These are phyloP conservation scores for Denticeps clupeoides DNA, from an alignment of 2,797 vertebrate species.

Conservation along the genomic window DNA sequence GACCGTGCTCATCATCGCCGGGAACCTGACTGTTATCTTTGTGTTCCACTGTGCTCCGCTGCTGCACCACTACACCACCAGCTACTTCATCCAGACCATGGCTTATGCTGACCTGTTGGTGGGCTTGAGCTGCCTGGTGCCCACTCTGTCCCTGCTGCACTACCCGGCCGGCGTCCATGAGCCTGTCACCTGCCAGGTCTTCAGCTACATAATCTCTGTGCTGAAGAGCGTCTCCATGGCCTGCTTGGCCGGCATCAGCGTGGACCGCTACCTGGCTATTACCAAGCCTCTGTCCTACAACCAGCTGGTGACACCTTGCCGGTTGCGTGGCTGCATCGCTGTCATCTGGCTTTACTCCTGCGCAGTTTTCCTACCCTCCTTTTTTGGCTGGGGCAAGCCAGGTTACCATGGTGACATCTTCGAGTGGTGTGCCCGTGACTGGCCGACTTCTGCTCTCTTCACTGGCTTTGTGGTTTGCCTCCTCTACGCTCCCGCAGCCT, in stretches of 20 bases:
- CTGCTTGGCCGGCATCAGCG: constrained; percentile 91
- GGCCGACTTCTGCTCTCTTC: constrained; percentile 93
- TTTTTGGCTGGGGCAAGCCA: constrained; percentile 97
- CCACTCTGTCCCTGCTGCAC: constrained; percentile 88
- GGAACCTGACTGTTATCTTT: constrained; percentile 93
- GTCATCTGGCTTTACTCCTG: constrained; percentile 95
- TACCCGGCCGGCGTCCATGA: constrained; percentile 86
- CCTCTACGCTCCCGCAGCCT: constrained; percentile 90
- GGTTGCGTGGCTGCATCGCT: constrained; percentile 84
- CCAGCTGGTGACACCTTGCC: constrained; percentile 92
- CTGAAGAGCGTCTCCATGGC: constrained; percentile 98
- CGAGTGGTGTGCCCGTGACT: constrained; percentile 92
- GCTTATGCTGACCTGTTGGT: constrained; percentile 95
- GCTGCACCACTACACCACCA: constrained; percentile 95
- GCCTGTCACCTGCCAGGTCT: constrained; percentile 88
- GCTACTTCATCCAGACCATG: constrained; percentile 99
- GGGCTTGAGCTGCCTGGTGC: constrained; percentile 92
- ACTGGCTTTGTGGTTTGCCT: constrained; percentile 95
- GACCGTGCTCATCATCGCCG: constrained; percentile 87
- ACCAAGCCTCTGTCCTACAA: constrained; percentile 96
- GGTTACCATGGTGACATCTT: constrained; percentile 98
- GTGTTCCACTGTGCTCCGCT: constrained; percentile 96
- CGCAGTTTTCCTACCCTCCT: constrained; percentile 87
- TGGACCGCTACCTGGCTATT: constrained; percentile 94
- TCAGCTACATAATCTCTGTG: constrained; percentile 95